Evolutionary conservation across 2,113 vertebrate genomes (phyloP).

Genomic region (Clarias macrocephalus): DNA sequence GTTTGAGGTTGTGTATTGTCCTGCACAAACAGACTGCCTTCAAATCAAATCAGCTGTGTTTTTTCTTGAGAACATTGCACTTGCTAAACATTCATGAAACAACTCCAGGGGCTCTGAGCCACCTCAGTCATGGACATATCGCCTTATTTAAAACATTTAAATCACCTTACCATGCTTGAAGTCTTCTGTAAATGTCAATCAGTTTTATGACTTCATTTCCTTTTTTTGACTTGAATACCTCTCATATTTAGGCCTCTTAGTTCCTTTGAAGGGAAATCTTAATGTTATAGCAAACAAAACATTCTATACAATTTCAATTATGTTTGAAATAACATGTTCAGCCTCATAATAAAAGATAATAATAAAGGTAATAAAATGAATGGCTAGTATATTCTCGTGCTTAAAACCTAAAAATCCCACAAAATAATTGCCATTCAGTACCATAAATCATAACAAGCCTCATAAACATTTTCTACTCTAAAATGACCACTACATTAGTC

Average conservation of each 20-base stretch:
- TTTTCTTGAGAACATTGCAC: too few relatives aligned
- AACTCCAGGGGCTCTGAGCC: too few relatives aligned
- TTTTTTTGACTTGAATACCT: too few relatives aligned
- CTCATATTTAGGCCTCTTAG: background rate
- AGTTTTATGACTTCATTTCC: too few relatives aligned
- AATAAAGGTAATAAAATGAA: background rate
- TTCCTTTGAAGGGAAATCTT: background rate
- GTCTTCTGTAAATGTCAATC: too few relatives aligned
- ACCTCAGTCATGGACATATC: too few relatives aligned
- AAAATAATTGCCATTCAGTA: background rate
- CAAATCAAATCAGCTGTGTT: too few relatives aligned
- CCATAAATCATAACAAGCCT: background rate
- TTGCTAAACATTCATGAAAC: too few relatives aligned
- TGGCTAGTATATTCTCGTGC: background rate
- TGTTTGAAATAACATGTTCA: background rate
- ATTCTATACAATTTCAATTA: background rate
- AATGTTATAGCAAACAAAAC: background rate
- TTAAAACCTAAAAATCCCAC: background rate
- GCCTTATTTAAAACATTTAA: too few relatives aligned
- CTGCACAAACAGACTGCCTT: too few relatives aligned
- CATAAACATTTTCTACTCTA: background rate
- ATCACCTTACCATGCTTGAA: too few relatives aligned
- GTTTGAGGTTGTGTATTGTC: too few relatives aligned
- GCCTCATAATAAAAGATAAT: background rate
- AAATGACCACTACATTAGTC: background rate